Conservation (phyloP, 1,140 invertebrate genomes). For the Solenopsis fugax region DNA sequence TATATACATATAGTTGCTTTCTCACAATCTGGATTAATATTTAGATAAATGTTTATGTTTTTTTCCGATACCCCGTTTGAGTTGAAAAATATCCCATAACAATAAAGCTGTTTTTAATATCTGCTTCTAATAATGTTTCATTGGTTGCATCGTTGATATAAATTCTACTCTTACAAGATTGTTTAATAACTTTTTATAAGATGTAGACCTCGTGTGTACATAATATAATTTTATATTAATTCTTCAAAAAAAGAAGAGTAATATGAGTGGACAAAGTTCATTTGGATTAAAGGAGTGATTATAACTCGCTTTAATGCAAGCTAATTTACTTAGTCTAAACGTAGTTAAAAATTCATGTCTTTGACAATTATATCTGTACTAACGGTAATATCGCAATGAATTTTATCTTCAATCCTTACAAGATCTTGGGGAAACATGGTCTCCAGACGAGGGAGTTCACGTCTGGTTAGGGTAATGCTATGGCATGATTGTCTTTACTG, state of each 20-base stretch:
- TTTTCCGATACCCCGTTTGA: neutral
- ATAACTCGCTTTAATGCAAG: neutral
- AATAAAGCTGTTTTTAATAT: neutral
- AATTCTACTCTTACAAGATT: neutral
- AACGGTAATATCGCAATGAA: conserved; percentile 27
- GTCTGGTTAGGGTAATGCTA: conserved; percentile 80
- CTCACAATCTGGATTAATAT: neutral
- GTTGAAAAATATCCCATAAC: neutral
- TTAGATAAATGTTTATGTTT: neutral
- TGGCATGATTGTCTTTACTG: conserved; percentile 59
- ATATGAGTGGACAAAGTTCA: neutral
- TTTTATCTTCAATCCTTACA: conserved; percentile 78
- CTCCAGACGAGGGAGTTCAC: conserved; percentile 72
- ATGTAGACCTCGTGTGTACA: neutral
- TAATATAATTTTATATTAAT: conserved; percentile 14
- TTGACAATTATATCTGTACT: neutral
- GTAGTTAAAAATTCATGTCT: neutral
- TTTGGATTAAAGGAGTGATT: neutral
- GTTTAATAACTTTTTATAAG: conserved; percentile 9
- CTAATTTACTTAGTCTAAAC: neutral
- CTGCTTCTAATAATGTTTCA: neutral
- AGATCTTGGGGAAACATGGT: conserved; percentile 73
- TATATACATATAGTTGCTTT: neutral
- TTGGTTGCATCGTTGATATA: neutral
- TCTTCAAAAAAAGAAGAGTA: neutral